Conservation (phyloP, 2,888 invertebrate species). For the Drosophila kuntzei region DNA sequence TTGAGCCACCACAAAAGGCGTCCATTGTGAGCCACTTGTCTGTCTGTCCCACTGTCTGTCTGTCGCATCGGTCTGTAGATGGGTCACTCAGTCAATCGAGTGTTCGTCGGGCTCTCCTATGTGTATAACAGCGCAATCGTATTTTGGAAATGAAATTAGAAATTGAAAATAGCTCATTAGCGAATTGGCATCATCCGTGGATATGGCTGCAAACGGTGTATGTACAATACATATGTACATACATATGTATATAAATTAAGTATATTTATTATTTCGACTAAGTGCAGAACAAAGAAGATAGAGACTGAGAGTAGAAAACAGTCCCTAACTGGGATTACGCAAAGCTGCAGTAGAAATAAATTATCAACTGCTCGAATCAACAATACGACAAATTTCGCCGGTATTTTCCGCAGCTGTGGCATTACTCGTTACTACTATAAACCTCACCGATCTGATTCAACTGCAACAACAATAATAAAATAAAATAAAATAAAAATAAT, state of each 20-base stretch:
- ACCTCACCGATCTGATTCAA: conserved; percentile 23
- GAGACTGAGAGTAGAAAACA: conserved; percentile 29
- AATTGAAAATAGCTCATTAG: conserved; percentile 76
- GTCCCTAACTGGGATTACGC: conserved; percentile 42
- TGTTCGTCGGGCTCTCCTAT: conserved; percentile 48
- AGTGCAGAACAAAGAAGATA: conserved; percentile 43
- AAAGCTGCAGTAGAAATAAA: conserved; percentile 33
- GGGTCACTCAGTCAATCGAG: conserved; percentile 55
- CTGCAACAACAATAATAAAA: conserved; percentile 4
- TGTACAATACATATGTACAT: conserved; percentile 37
- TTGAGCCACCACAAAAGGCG: conserved; percentile 52
- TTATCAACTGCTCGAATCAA: conserved; percentile 25
- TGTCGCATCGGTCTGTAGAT: conserved; percentile 53
- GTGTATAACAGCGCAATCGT: conserved; percentile 36
- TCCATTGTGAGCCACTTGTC: conserved; percentile 67
- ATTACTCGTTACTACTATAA: conserved; percentile 5
- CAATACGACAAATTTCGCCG: conserved; percentile 32
- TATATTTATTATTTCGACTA: conserved; percentile 16
- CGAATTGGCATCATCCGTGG: conserved; percentile 82
- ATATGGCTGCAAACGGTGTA: conserved; percentile 83
- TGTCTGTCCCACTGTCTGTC: conserved; percentile 19
- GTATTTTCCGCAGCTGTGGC: conserved; percentile 25
- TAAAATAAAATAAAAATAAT: too few relatives aligned
- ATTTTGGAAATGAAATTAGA: conserved; percentile 82
- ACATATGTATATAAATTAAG: not conserved